These are phyloP conservation scores for Timandra comae DNA, from an alignment of 2,888 invertebrate species.

Conservation along the genomic window DNA sequence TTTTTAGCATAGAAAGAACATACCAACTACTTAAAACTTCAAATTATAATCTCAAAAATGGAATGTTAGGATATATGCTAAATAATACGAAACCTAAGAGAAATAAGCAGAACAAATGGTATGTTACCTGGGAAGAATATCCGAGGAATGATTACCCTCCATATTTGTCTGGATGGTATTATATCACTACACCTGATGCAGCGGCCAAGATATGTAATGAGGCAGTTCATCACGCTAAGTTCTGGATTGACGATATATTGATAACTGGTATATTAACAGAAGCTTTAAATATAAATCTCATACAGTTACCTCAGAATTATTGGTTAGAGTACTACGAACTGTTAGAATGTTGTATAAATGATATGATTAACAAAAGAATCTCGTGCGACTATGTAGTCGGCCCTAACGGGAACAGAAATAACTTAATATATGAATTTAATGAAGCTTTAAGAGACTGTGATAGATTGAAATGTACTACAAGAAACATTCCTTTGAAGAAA, in stretches of 20 bases:
- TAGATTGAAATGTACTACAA: conserved; percentile 65
- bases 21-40: conserved; percentile 30
- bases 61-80: conserved; percentile 81
- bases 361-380: conserved; percentile 72
- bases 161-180: conserved; percentile 91
- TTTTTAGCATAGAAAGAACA: conserved; percentile 80
- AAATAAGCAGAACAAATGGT: conserved; percentile 86
- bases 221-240: conserved; percentile 78
- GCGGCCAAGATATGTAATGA: conserved; percentile 75
- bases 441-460: conserved; percentile 78
- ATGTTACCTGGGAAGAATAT: conserved; percentile 82
- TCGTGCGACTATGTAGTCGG: conserved; percentile 84
- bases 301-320: conserved; percentile 74
- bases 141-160: conserved; percentile 78
- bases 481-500: conserved; percentile 68
- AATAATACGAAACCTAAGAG: conserved; percentile 80
- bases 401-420: conserved; percentile 86
- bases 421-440: conserved; percentile 81
- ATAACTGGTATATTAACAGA: conserved; percentile 87
- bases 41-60: conserved; percentile 23
- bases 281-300: conserved; percentile 72
- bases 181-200: conserved; percentile 82
- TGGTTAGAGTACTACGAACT: conserved; percentile 84
- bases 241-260: conserved; percentile 95
- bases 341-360: conserved; percentile 84